Base-by-base conservation (phyloP, 1,140 invertebrate species). In the Drosophila leontia region DNA sequence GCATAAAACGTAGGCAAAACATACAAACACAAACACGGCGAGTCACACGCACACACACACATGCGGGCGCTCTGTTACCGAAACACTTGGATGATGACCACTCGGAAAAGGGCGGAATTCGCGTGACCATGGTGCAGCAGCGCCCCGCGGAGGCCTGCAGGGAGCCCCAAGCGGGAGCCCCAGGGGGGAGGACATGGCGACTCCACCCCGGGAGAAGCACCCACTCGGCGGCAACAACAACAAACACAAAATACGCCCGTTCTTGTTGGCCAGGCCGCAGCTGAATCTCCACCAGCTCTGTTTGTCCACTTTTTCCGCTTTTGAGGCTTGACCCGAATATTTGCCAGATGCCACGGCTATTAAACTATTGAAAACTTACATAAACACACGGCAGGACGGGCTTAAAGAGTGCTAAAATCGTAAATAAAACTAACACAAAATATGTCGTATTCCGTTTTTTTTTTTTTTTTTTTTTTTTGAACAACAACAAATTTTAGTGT, bases 401-500 rank as follows among this genome's bases (percentile, higher is more conserved):
- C 62, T 65, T 39, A 50, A 84, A 85, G 50, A 82, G 78, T 74
- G 64, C 71, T 82, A 74, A 88, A 90, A 90, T 67, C 53, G 81
- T 78, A 87, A 87, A 83, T 80, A 87, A 87, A 87, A 87, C 62
- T 80, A 76, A 87, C 80, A 88, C 84, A 86, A 76, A 61, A 78
- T 68, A 71, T 69, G 56, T 64, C 65, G 78, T 78, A 29, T 29
- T 29, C 26, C 5, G 26, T 29, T 29, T 29, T 29, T 29, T 26
- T 26, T 26, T 26, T 29, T 26, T 26, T 29, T 29, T 29, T 29
- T 29, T 26, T 26, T 26, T 29, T 29, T 29, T 29, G 6, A 29
- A 29, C 26, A 29, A 29, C 26, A 29, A 6, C 26, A 29, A 29
- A 29, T 29, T 6, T 29, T 29, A 29, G 26, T 29, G 26, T 29